A percentile compares a stretch with the other conserved stretches of the same genome.
Conservation (phyloP, 1,140 invertebrate genomes). For the Drosophila erecta region DNA sequence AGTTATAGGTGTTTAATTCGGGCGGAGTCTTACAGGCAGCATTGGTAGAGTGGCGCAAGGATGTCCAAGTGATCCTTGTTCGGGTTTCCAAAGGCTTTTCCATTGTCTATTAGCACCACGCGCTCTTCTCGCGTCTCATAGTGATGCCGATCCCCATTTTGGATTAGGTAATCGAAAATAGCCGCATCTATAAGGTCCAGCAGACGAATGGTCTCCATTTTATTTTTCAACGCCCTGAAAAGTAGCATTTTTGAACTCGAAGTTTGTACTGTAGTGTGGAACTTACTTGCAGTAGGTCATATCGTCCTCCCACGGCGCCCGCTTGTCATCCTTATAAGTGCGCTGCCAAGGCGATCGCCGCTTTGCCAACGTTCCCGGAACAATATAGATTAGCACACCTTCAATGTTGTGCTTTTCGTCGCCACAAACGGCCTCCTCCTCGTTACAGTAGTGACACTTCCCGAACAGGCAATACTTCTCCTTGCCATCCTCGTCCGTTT, state of each 20-base stretch:
- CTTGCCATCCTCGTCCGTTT: conserved; percentile 84
- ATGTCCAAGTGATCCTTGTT: conserved; percentile 93
- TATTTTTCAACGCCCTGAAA: conserved; percentile 85
- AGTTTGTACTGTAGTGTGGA: too few relatives aligned
- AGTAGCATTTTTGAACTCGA: not conserved
- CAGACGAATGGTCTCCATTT: conserved; percentile 87
- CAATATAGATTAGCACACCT: conserved; percentile 93
- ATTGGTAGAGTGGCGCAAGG: conserved; percentile 95
- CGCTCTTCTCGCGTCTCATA: conserved; percentile 93
- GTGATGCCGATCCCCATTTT: conserved; percentile 97
- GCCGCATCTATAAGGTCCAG: conserved; percentile 94
- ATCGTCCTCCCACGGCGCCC: conserved; percentile 92
- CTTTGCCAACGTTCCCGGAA: conserved; percentile 89
- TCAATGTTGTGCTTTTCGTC: conserved; percentile 89
- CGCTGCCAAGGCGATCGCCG: conserved; percentile 94
- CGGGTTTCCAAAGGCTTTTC: conserved; percentile 96
- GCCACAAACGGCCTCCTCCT: conserved; percentile 92
- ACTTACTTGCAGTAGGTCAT: conserved; percentile 90
- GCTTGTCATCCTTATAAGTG: conserved; percentile 91
- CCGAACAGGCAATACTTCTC: conserved; percentile 92
- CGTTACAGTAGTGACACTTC: conserved; percentile 94
- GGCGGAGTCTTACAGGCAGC: conserved; percentile 90
- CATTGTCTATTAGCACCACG: conserved; percentile 95
- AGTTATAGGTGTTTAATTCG: conserved; percentile 5
- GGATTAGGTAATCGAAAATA: conserved; percentile 97